These are phyloP conservation scores for Pseudorectes ferrugineus DNA, from an alignment of 2,113 vertebrate species.

Conservation along the genomic window DNA sequence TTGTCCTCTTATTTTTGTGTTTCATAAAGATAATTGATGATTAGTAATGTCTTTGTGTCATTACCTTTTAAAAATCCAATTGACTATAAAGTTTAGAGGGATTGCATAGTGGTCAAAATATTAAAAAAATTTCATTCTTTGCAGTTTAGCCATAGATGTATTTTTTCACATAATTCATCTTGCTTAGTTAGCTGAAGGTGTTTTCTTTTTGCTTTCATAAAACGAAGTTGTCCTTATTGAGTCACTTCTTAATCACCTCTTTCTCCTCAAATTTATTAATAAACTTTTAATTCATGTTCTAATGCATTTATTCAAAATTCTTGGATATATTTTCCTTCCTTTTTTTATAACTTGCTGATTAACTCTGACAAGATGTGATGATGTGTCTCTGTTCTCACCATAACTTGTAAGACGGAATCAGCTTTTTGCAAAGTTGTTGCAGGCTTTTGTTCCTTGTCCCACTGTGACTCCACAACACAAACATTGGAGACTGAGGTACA, in stretches of 20 bases:
- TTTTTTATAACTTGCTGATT: background rate
- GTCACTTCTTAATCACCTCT: background rate
- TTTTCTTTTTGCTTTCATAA: background rate
- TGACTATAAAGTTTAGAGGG: background rate
- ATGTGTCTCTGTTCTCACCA: background rate
- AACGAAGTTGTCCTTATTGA: background rate
- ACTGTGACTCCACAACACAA: background rate
- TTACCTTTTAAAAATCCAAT: background rate
- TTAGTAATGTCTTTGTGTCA: background rate
- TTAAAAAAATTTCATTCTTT: background rate
- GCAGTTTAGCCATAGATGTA: background rate
- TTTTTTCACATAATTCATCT: background rate
- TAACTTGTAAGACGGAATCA: background rate
- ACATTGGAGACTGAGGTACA: background rate
- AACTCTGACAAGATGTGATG: background rate
- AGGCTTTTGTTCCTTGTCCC: background rate
- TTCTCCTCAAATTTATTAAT: background rate
- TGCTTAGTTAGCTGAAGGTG: background rate
- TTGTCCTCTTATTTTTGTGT: background rate
- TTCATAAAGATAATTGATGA: background rate
- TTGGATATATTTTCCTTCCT: background rate
- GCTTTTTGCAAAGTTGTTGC: background rate
- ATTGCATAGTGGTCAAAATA: background rate
- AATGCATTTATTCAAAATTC: background rate
- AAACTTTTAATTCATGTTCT: background rate